phyloP scores from a whole-genome alignment of 2,113 vertebrate genomes.

The Spea bombifrons region DNA sequence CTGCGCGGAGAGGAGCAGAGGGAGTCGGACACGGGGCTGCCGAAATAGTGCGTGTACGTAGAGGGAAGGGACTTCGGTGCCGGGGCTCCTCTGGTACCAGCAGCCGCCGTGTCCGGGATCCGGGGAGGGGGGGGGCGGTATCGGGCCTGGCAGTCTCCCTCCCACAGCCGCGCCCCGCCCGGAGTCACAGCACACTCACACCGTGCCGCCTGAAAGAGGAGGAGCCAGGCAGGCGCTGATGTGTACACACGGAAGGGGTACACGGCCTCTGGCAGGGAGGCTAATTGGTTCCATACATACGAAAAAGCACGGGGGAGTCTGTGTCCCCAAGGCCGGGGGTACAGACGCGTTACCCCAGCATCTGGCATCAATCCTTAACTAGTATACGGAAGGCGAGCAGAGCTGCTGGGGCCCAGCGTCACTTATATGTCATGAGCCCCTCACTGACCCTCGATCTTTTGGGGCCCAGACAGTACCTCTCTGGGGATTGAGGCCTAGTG shows the following conservation, averaged over 20 bases:
- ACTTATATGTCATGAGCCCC: no score
- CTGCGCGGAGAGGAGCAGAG: not conserved
- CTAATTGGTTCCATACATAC: not conserved
- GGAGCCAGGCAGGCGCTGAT: not conserved
- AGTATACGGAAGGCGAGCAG: no score
- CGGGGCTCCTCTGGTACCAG: conserved; percentile 40
- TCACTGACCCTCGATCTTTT: no score
- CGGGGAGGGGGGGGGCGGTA: not conserved
- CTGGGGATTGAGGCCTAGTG: no score
- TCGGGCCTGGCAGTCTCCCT: not conserved
- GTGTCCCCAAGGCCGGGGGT: no score
- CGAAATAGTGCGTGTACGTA: not conserved
- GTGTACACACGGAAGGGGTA: not conserved
- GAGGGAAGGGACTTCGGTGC: not conserved
- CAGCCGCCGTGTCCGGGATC: conserved; percentile 9
- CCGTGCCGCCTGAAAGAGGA: not conserved
- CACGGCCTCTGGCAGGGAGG: not conserved
- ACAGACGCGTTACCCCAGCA: no score
- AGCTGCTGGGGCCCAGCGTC: no score
- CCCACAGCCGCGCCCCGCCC: conserved; percentile 10
- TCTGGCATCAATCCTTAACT: no score
- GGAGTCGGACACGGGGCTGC: not conserved
- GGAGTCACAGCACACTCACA: not conserved
- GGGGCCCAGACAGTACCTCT: no score
- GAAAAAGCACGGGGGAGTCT: no score